A percentile compares a stretch with the other conserved stretches of the same genome.
phyloP scores from a whole-genome alignment of 2,797 vertebrate species.

The Anabacerthia variegaticeps region DNA sequence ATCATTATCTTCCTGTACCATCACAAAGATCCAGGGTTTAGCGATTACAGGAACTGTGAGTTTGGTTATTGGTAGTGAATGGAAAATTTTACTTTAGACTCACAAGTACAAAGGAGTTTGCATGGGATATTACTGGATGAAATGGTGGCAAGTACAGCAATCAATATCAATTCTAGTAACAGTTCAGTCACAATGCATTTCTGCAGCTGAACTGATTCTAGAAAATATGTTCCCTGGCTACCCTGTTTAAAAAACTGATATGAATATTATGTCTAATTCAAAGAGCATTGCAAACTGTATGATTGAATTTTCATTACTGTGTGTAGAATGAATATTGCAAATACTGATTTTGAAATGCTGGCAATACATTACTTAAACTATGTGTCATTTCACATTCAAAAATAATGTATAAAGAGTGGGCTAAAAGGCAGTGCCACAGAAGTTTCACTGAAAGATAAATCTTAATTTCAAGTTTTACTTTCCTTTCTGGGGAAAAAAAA shows the following conservation, averaged over 20 bases:
- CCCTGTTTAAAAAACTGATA: not conserved
- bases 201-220: not conserved
- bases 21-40: not conserved
- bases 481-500: not conserved
- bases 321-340: not conserved
- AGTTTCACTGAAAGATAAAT: not conserved
- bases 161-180: not conserved
- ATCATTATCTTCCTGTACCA: not conserved
- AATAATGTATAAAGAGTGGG: not conserved
- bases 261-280: conserved; percentile 5
- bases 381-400: not conserved
- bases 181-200: not conserved
- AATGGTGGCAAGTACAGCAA: not conserved
- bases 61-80: not conserved
- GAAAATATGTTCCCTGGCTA: not conserved
- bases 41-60: not conserved
- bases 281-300: not conserved
- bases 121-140: not conserved
- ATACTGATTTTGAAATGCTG: not conserved
- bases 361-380: not conserved
- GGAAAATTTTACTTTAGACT: not conserved
- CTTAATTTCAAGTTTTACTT: not conserved
- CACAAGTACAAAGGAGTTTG: not conserved
- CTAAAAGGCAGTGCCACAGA: not conserved
- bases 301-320: conserved; percentile 12